Conservation (phyloP, 1,140 invertebrate genomes). For the Leptopilina clavipes region DNA sequence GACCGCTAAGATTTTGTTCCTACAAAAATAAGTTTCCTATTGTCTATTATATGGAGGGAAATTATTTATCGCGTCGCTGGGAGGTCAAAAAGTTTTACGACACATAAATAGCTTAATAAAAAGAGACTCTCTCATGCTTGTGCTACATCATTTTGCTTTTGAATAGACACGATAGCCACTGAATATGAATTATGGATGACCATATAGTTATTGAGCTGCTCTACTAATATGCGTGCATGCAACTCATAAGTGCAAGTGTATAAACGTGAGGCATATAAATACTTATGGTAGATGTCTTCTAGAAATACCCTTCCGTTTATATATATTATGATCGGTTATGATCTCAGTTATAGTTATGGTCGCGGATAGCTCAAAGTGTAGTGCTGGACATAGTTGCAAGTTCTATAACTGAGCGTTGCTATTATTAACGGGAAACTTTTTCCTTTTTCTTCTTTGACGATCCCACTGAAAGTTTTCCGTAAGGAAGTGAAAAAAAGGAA, state of each 20-base stretch:
- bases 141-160: slow-evolving; percentile 30
- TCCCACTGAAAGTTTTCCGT: neutral
- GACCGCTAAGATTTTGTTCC: too few species aligned
- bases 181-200: slow-evolving; percentile 21
- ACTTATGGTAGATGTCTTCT: neutral
- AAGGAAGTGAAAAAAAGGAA: neutral
- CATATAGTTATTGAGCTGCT: slow-evolving; percentile 16
- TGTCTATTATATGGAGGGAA: neutral
- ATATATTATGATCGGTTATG: neutral
- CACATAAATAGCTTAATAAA: neutral
- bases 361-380: neutral
- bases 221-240: slow-evolving; percentile 10
- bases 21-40: too few species aligned
- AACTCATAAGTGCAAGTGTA: neutral
- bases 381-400: slow-evolving; percentile 21
- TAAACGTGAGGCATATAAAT: slow-evolving; percentile 21
- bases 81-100: neutral
- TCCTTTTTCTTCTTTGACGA: neutral
- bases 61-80: neutral
- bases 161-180: slow-evolving; percentile 27
- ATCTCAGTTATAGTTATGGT: slow-evolving; percentile 7
- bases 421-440: neutral
- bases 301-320: slow-evolving; percentile 27
- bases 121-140: neutral
- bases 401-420: neutral